Evolutionary conservation across 2,888 invertebrate genomes (phyloP).

Genomic region (Erannis defoliaria): DNA sequence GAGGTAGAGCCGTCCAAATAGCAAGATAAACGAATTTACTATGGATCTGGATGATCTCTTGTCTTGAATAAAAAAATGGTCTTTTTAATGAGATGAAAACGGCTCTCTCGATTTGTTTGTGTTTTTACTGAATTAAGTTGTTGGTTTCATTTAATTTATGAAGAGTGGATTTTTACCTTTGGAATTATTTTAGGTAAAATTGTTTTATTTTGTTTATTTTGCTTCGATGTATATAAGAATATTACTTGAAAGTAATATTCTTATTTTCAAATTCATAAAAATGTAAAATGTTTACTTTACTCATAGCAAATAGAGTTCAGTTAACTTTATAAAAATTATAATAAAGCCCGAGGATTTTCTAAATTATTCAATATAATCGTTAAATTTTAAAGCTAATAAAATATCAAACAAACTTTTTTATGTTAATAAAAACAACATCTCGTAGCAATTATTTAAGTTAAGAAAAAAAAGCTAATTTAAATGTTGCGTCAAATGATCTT

Average conservation of each 20-base stretch:
- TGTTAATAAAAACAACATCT: too few relatives aligned
- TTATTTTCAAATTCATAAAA: too few relatives aligned
- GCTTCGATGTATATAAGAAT: background rate
- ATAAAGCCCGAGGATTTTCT: background rate
- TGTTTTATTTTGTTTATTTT: constrained; percentile 4
- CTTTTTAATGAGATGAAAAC: constrained; percentile 28
- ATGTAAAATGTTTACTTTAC: background rate
- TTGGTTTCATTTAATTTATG: constrained; percentile 12
- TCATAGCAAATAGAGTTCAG: background rate
- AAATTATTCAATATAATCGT: background rate
- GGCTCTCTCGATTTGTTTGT: constrained; percentile 3
- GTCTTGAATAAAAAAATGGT: constrained; percentile 11
- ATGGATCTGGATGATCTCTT: constrained; percentile 41
- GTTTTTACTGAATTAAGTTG: constrained; percentile 8
- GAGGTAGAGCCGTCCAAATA: constrained; percentile 26
- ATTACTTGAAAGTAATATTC: background rate
- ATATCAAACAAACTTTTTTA: too few relatives aligned
- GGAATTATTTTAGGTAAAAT: background rate
- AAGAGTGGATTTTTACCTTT: background rate
- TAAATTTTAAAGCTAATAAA: too few relatives aligned
- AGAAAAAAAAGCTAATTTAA: too few relatives aligned
- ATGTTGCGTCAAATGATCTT: too few relatives aligned
- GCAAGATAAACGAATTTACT: constrained; percentile 36
- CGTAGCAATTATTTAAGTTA: too few relatives aligned
- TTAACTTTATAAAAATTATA: background rate